These are phyloP conservation scores for Drosophila fungiperda DNA, from an alignment of 2,888 invertebrate species.

Conservation along the genomic window DNA sequence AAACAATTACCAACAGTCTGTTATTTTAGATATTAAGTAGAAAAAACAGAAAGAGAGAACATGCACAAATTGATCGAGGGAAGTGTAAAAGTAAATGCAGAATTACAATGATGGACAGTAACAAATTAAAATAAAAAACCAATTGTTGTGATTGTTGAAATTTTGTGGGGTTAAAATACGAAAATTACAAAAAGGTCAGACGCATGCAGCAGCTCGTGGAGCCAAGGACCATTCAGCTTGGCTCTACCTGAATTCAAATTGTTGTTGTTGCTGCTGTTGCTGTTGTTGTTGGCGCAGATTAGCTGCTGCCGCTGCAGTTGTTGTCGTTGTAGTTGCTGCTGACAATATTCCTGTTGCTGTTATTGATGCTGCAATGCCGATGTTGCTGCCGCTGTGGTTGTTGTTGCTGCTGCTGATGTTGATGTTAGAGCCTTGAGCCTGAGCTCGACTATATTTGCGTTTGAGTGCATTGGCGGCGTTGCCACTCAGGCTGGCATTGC, in stretches of 20 bases:
- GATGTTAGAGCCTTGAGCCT: slow-evolving; percentile 28
- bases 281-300: slow-evolving; percentile 68
- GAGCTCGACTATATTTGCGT: slow-evolving; percentile 67
- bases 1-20: neutral
- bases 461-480: slow-evolving; percentile 59
- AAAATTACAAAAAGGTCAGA: slow-evolving; percentile 35
- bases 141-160: slow-evolving; percentile 18
- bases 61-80: slow-evolving; percentile 23
- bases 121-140: slow-evolving; percentile 7
- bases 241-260: slow-evolving; percentile 84
- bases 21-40: neutral
- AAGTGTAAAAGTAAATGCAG: neutral
- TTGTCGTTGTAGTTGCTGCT: slow-evolving; percentile 51
- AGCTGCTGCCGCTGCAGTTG: slow-evolving; percentile 34
- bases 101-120: neutral
- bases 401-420: slow-evolving; percentile 26
- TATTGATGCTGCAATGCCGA: slow-evolving; percentile 42
- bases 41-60: neutral
- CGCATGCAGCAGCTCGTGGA: slow-evolving; percentile 69
- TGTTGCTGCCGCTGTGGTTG: slow-evolving; percentile 86
- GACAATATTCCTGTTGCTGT: slow-evolving; percentile 20
- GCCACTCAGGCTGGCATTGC: slow-evolving; percentile 38
- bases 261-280: slow-evolving; percentile 73
- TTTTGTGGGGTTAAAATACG: slow-evolving; percentile 29
- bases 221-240: slow-evolving; percentile 62